These are phyloP conservation scores for Alcedo atthis DNA, from an alignment of 2,797 vertebrate genomes.

Conservation along the genomic window DNA sequence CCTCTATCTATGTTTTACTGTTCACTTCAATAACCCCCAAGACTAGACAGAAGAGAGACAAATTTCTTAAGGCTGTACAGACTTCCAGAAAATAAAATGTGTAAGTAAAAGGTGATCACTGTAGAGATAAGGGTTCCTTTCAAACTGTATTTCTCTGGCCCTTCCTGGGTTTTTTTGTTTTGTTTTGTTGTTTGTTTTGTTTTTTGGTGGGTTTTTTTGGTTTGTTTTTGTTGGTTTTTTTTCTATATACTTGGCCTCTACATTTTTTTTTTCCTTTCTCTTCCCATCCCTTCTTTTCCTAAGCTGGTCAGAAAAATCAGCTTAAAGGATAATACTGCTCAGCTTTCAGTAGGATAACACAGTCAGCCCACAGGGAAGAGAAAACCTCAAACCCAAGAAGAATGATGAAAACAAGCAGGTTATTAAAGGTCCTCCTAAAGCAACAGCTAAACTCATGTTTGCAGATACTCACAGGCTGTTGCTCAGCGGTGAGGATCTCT, in stretches of 20 bases:
- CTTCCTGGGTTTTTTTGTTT: not conserved
- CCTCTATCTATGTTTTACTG: not conserved
- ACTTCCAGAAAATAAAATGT: not conserved
- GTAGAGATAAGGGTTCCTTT: constrained; percentile 12
- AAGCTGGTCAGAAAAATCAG: constrained; percentile 65
- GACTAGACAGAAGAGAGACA: not conserved
- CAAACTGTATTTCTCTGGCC: not conserved
- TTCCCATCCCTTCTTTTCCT: constrained; percentile 25
- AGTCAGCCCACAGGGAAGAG: constrained; percentile 55
- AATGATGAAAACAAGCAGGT: constrained; percentile 63
- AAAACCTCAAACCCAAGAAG: constrained; percentile 54
- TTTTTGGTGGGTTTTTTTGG: no score
- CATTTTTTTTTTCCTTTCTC: not conserved
- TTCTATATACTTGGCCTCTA: not conserved
- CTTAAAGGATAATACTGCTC: constrained; percentile 69
- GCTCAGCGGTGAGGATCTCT: not conserved
- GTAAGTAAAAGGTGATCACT: constrained; percentile 16
- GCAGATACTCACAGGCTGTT: constrained; percentile 48
- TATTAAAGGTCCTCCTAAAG: constrained; percentile 62
- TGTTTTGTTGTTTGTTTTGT: no score
- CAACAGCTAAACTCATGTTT: constrained; percentile 26
- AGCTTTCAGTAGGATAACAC: constrained; percentile 69
- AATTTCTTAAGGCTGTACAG: not conserved
- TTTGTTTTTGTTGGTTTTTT: not conserved
- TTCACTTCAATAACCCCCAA: not conserved